Evolutionary conservation across 2,888 invertebrate species (phyloP).

Genomic region (Mycalesis mineus): DNA sequence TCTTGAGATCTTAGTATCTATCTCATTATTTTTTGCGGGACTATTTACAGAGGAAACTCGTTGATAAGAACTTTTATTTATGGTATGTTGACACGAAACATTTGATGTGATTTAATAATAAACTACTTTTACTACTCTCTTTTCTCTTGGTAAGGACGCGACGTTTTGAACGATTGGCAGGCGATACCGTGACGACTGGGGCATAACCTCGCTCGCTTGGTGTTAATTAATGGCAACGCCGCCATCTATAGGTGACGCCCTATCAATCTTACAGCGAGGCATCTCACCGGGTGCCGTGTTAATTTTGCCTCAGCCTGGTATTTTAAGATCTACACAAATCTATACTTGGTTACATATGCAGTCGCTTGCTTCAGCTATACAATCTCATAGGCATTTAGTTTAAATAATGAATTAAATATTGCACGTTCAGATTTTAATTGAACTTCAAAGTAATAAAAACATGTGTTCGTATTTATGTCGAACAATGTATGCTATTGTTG

Average conservation of each 20-base stretch:
- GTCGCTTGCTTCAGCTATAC: too few species aligned
- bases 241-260: conserved; percentile 68
- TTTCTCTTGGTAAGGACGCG: conserved; percentile 2
- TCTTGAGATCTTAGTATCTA: too few species aligned
- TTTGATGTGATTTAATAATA: too few species aligned
- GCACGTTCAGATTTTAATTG: too few species aligned
- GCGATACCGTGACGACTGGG: conserved; percentile 46
- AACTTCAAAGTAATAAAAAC: too few species aligned
- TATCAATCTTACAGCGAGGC: conserved; percentile 60
- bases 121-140: too few species aligned
- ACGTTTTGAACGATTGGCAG: conserved; percentile 55
- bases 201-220: conserved; percentile 44
- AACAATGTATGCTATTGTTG: neutral
- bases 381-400: too few species aligned
- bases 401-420: too few species aligned
- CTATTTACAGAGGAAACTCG: too few species aligned
- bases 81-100: too few species aligned
- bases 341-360: neutral
- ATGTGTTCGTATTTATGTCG: neutral
- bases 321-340: conserved; percentile 27
- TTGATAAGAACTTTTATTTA: too few species aligned
- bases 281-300: conserved; percentile 39
- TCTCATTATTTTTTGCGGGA: too few species aligned
- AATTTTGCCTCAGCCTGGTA: conserved; percentile 40
- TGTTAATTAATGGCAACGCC: conserved; percentile 63